Evolutionary conservation across 2,113 vertebrate genomes (phyloP).

Genomic region (Xyrauchen texanus): DNA sequence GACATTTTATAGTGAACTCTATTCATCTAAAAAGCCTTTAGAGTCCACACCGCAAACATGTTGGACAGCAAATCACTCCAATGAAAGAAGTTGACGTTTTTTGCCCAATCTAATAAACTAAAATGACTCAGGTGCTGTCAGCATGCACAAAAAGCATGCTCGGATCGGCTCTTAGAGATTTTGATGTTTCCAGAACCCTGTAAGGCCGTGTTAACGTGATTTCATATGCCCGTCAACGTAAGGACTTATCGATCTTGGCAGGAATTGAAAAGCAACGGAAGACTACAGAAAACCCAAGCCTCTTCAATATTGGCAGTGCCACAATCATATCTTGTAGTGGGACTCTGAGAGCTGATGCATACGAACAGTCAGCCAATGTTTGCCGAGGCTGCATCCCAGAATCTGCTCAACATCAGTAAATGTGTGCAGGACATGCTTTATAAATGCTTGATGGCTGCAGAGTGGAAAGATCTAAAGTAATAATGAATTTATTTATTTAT

Average conservation of each 20-base stretch:
- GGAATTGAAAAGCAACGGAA: neutral
- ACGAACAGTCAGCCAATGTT: neutral
- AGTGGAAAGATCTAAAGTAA: neutral
- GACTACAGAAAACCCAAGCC: neutral
- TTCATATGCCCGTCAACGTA: neutral
- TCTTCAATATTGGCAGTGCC: neutral
- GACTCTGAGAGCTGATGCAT: neutral
- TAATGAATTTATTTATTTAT: too few species aligned
- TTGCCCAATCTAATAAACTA: neutral
- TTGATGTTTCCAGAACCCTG: neutral
- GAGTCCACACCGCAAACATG: neutral
- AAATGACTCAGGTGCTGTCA: neutral
- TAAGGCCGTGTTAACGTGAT: conserved; percentile 1
- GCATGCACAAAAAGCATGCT: neutral
- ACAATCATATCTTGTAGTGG: conserved; percentile 9
- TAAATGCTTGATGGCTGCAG: conserved; percentile 18
- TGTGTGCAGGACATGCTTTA: conserved; percentile 8
- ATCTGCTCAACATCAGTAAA: neutral
- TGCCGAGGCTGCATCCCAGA: neutral
- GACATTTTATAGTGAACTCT: neutral
- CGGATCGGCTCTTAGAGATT: neutral
- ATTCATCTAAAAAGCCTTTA: too few species aligned
- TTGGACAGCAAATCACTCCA: conserved; percentile 8
- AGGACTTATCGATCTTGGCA: conserved; percentile 21
- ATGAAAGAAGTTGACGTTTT: conserved; percentile 6